Evolutionary conservation across 2,888 invertebrate genomes (phyloP).

Genomic region (Hartigia nigra): DNA sequence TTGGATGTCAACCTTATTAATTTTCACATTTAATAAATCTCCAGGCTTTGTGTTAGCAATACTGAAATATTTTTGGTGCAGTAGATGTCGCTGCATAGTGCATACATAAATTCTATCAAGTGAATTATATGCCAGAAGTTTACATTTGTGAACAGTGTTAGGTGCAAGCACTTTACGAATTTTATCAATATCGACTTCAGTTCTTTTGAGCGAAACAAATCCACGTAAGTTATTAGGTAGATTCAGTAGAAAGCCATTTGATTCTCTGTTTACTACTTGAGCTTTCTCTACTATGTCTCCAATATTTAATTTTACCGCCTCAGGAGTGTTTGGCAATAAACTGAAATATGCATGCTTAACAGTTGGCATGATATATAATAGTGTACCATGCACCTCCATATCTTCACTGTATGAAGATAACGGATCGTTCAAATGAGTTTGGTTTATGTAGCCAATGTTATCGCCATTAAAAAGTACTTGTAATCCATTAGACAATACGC

Average conservation of each 20-base stretch:
- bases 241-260: conserved; percentile 62
- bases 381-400: conserved; percentile 43
- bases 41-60: conserved; percentile 46
- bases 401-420: conserved; percentile 43
- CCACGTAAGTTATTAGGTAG: conserved; percentile 50
- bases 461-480: conserved; percentile 66
- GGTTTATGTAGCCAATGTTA: conserved; percentile 65
- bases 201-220: conserved; percentile 52
- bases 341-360: conserved; percentile 77
- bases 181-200: conserved; percentile 58
- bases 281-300: conserved; percentile 73
- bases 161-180: conserved; percentile 64
- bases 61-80: conserved; percentile 71
- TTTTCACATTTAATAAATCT: conserved; percentile 43
- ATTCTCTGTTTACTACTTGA: conserved; percentile 66
- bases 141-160: conserved; percentile 67
- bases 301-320: conserved; percentile 63
- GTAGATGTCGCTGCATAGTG: conserved; percentile 71
- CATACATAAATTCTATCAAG: conserved; percentile 77
- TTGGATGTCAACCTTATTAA: conserved; percentile 40
- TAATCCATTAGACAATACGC: conserved; percentile 65
- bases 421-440: conserved; percentile 47
- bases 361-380: conserved; percentile 77
- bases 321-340: conserved; percentile 53
- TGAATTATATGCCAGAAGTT: conserved; percentile 75